phyloP scores from a whole-genome alignment of 2,888 invertebrate genomes.

The Pharmacophagus antenor region DNA sequence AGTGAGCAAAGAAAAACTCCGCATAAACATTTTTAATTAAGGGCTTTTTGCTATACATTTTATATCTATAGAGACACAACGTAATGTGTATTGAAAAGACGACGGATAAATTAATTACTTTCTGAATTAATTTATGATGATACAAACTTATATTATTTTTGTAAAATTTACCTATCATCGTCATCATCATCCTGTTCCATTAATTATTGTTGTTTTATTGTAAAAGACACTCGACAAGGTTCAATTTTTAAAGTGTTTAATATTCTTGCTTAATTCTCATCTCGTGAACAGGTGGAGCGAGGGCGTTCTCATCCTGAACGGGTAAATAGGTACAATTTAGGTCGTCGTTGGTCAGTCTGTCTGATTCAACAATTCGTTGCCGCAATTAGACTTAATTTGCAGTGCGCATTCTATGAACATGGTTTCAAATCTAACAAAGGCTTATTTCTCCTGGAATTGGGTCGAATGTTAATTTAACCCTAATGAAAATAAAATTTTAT shows the following conservation, averaged over 20 bases:
- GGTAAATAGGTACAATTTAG: slow-evolving; percentile 76
- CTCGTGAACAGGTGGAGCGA: slow-evolving; percentile 69
- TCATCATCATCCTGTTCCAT: not conserved
- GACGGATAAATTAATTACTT: not conserved
- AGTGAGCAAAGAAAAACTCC: slow-evolving; percentile 39
- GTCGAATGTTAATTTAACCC: slow-evolving; percentile 32
- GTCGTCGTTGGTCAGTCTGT: slow-evolving; percentile 58
- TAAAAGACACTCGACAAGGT: not conserved
- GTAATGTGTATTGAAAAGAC: slow-evolving; percentile 9
- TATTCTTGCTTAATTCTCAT: slow-evolving; percentile 27
- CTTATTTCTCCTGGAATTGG: slow-evolving; percentile 58
- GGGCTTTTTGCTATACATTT: slow-evolving; percentile 18
- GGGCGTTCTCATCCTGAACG: slow-evolving; percentile 71
- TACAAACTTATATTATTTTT: no score
- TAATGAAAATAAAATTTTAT: not conserved
- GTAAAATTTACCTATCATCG: no score
- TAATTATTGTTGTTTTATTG: not conserved
- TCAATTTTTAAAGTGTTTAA: not conserved
- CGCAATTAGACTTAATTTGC: slow-evolving; percentile 79
- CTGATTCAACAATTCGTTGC: slow-evolving; percentile 79
- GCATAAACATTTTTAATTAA: slow-evolving; percentile 23
- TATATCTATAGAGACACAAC: not conserved
- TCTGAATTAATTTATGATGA: no score
- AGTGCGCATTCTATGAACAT: slow-evolving; percentile 63
- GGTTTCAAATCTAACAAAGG: slow-evolving; percentile 60